A percentile compares a stretch with the other conserved stretches of the same genome.
phyloP scores from a whole-genome alignment of 2,113 vertebrate species.

The Stegastes partitus region DNA sequence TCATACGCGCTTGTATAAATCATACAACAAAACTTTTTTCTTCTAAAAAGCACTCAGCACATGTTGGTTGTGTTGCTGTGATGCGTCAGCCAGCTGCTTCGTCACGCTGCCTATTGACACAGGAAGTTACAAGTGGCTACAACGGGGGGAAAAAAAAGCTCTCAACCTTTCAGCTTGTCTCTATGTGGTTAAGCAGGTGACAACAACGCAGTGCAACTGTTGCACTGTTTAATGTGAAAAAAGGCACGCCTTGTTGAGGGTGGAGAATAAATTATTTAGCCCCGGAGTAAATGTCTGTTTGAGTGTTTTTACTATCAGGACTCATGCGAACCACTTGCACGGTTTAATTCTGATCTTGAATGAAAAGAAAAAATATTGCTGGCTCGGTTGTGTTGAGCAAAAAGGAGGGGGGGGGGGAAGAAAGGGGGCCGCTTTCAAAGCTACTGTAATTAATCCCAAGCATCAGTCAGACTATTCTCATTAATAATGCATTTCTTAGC shows the following conservation, averaged over 20 bases:
- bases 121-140: conserved; percentile 36
- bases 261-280: conserved; percentile 31
- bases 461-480: conserved; percentile 70
- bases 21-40: conserved; percentile 1
- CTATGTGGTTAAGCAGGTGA: conserved; percentile 47
- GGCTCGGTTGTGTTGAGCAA: conserved; percentile 18
- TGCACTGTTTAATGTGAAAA: conserved; percentile 17
- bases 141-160: conserved; percentile 25
- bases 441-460: conserved; percentile 77
- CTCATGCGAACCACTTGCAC: conserved; percentile 6
- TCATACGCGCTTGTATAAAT: not conserved
- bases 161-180: conserved; percentile 14
- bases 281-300: conserved; percentile 4
- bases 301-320: conserved; percentile 10
- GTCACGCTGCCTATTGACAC: conserved; percentile 9
- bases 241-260: not conserved
- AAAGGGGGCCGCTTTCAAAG: conserved; percentile 25
- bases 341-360: conserved; percentile 38
- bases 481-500: conserved; percentile 79
- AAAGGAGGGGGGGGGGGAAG: not conserved
- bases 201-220: conserved; percentile 16
- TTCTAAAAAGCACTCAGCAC: not conserved
- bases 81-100: conserved; percentile 49
- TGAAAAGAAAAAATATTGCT: conserved; percentile 19
- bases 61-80: not conserved